Evolutionary conservation across 1,140 invertebrate species (phyloP).

Genomic region (Tetragnatha versicolor): DNA sequence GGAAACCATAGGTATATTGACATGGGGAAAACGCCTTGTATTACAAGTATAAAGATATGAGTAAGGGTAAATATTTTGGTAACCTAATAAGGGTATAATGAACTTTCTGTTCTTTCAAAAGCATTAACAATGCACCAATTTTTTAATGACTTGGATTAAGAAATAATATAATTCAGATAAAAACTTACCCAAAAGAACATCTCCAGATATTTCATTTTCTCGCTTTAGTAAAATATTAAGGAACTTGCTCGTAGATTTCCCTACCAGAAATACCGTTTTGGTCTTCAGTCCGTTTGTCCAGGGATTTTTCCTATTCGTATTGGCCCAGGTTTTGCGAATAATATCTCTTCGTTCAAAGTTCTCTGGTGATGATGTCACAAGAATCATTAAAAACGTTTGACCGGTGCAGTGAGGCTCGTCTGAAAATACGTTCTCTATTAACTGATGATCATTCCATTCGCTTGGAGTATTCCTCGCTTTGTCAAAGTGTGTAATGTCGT

Average conservation of each 20-base stretch:
- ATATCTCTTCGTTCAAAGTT: constrained; percentile 62
- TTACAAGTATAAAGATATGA: constrained; percentile 1
- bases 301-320: constrained; percentile 42
- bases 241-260: neutral
- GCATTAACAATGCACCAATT: neutral
- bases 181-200: constrained; percentile 69
- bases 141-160: neutral
- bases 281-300: neutral
- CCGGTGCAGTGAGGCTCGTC: neutral
- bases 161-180: no score
- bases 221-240: constrained; percentile 22
- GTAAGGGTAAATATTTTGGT: neutral
- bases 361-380: constrained; percentile 64
- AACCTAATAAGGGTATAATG: neutral
- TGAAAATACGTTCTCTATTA: neutral
- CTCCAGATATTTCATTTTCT: constrained; percentile 62
- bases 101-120: neutral
- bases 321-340: constrained; percentile 62
- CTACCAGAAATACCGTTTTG: constrained; percentile 43
- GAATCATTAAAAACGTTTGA: constrained; percentile 60
- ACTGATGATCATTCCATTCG: neutral
- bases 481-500: neutral
- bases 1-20: no score
- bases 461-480: neutral
- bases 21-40: no score